phyloP scores from a whole-genome alignment of 2,888 invertebrate species.

The Lacanobia wlatinum region DNA sequence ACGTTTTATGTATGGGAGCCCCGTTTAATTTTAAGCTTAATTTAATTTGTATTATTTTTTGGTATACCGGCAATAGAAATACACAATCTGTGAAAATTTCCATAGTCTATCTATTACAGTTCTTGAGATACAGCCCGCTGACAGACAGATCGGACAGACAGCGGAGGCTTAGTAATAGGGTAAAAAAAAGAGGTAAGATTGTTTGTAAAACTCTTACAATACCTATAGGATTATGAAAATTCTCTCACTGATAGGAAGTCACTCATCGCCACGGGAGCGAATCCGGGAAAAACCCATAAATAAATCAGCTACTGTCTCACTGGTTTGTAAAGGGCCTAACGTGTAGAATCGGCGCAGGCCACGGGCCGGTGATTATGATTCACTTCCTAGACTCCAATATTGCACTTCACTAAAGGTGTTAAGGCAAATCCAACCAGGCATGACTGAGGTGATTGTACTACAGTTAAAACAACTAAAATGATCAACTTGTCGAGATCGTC shows the following conservation, averaged over 20 bases:
- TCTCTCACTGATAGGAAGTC: background rate
- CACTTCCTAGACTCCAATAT: slow-evolving; percentile 9
- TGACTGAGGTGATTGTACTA: slow-evolving; percentile 40
- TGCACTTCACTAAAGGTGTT: slow-evolving; percentile 27
- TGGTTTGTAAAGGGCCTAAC: slow-evolving; percentile 29
- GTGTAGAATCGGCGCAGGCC: background rate
- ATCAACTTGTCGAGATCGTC: background rate
- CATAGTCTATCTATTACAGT: too few species aligned
- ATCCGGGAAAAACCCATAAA: background rate
- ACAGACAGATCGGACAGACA: too few species aligned
- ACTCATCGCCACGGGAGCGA: background rate
- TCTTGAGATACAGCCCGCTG: too few species aligned
- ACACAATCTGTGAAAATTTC: too few species aligned
- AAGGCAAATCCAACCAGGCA: slow-evolving; percentile 40
- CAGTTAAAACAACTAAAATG: slow-evolving; percentile 36
- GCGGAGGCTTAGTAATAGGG: too few species aligned
- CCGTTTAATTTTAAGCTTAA: too few species aligned
- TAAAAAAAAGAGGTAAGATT: too few species aligned
- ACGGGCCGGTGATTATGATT: slow-evolving; percentile 24
- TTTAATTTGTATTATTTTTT: too few species aligned
- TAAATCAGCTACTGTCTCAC: slow-evolving; percentile 32
- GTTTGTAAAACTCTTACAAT: too few species aligned
- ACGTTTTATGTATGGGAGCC: too few species aligned
- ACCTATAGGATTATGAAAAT: background rate
- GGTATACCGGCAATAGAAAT: too few species aligned